Evolutionary conservation across 1,140 invertebrate genomes (phyloP), one percentile per base, ranked within the genome.

Genomic region (Heliconius melpomene): DNA sequence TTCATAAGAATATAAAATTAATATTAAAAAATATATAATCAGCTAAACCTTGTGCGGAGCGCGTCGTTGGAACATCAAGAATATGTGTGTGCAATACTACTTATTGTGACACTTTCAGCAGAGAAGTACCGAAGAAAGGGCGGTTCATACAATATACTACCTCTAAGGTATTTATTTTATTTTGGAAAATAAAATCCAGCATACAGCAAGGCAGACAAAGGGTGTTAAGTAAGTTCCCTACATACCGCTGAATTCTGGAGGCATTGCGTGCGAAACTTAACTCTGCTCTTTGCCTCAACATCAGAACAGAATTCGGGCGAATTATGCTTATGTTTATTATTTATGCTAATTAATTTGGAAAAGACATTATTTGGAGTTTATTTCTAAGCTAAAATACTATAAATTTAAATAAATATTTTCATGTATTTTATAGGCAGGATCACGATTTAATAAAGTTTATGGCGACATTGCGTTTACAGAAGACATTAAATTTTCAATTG

Each of bases 1-100:
- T 36, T 36, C 32, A 36, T 36, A 36, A 36, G 40, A 5, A 54
- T n/a, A 54, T 54, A 54, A 54, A n/a, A 20, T 54, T n/a, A 0
- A 18, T 54, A 54, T 54, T 54, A 54, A 46, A 36, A 36, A 46
- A 46, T 16, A 16, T 46, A 46, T 46, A 46, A 36, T 7, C 8
- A 85, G 85, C 85, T 38, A 46, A 32, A 29, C 85, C 82, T 72
- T 89, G 86, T 75, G 78, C 76, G 8, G 72, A 82, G 2, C 78
- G 82, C 6, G 40, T 1, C 0, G 76, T 83, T 32, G 57, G 70
- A 1, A 83, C 82, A 11, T 88, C 88, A 0, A 75, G 83, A 8
- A 77, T 89, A 23, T 89, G 88, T 70, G 88, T 89, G 1, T 89
- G 88, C 60, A 88, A 89, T 76, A 9, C 77, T 7, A 86, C 84